Base-by-base conservation (phyloP, 1,140 invertebrate species). In the Lucilia sericata region DNA sequence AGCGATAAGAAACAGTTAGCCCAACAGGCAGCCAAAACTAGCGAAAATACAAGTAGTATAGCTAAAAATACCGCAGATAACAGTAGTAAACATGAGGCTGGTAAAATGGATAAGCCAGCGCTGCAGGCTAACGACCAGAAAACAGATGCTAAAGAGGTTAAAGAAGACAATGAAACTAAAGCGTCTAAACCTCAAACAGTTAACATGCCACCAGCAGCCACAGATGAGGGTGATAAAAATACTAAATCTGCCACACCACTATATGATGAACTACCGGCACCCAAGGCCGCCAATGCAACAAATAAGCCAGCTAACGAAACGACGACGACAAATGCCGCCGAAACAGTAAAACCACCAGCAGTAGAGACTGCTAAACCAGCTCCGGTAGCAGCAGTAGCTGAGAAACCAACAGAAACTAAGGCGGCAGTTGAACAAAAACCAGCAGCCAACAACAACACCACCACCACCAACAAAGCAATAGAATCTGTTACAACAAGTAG, bases 251-350 rank as follows among this genome's bases (percentile, higher is more conserved):
- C 65, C 21, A 89, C 88, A 25, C 88, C 88, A 2, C 86, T 89
- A 17, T 89, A 89, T 36, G 88, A 89, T 76, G 88, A 89, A 76
- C 25, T 89, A 85, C 88, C 88, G 13, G 84, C 88, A 65, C 86
- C 87, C 21, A 76, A 81, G 12, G 25, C 49, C 3, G 34, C 10
- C 10, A 17, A 36, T 7, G 42, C 5, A 8, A 21, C 60, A 70
- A 36, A 36, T 42, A 42, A 42, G 10, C 21, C 21, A 70, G 19
- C 21, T 60, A 42, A 42, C 5, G 42, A 42, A 55, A 55, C 51
- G 17, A 55, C 51, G 51, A 13, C 51, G 12, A 10, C 42, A 42
- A 10, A 7, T 7, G 51, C 51, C 7, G 51, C 51, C 13, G 51
- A 17, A 1, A 55, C 4, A 12, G 17, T n/a, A 2, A 55, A 55